Conservation (phyloP, 2,888 invertebrate species). For the Melieria picta region DNA sequence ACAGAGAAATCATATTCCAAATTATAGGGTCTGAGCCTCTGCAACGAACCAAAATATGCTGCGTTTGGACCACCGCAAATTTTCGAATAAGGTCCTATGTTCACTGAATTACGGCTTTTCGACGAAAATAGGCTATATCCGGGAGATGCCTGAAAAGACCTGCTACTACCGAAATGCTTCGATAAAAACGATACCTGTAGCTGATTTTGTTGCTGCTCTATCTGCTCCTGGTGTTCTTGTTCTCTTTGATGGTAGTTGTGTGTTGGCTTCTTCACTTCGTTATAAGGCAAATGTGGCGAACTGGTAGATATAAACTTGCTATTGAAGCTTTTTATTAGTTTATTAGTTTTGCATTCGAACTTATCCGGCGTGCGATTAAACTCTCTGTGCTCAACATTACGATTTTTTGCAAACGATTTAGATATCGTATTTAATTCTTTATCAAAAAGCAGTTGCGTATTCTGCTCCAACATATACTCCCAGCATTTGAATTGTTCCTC, state of each 20-base stretch:
- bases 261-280: slow-evolving; percentile 50
- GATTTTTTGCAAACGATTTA: slow-evolving; percentile 69
- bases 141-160: slow-evolving; percentile 78
- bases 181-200: slow-evolving; percentile 70
- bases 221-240: slow-evolving; percentile 41
- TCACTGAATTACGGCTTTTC: slow-evolving; percentile 47
- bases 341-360: slow-evolving; percentile 52
- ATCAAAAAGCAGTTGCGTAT: slow-evolving; percentile 87
- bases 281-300: slow-evolving; percentile 72
- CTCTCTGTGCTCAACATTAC: slow-evolving; percentile 40
- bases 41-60: slow-evolving; percentile 87
- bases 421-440: slow-evolving; percentile 86
- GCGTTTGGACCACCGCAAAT: slow-evolving; percentile 78
- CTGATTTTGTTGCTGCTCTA: slow-evolving; percentile 43
- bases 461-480: slow-evolving; percentile 93
- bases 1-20: slow-evolving; percentile 86
- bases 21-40: slow-evolving; percentile 84
- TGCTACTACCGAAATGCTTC: slow-evolving; percentile 82
- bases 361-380: slow-evolving; percentile 45
- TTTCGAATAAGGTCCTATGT: slow-evolving; percentile 66
- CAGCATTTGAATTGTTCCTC: slow-evolving; percentile 92
- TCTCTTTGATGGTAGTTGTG: slow-evolving; percentile 27
- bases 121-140: slow-evolving; percentile 54
- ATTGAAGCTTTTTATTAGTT: slow-evolving; percentile 54
- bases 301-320: slow-evolving; percentile 74